Evolutionary conservation across 1,140 invertebrate genomes (phyloP), one percentile per base, ranked within the genome.

Genomic region (Diachasmimorpha longicaudata): DNA sequence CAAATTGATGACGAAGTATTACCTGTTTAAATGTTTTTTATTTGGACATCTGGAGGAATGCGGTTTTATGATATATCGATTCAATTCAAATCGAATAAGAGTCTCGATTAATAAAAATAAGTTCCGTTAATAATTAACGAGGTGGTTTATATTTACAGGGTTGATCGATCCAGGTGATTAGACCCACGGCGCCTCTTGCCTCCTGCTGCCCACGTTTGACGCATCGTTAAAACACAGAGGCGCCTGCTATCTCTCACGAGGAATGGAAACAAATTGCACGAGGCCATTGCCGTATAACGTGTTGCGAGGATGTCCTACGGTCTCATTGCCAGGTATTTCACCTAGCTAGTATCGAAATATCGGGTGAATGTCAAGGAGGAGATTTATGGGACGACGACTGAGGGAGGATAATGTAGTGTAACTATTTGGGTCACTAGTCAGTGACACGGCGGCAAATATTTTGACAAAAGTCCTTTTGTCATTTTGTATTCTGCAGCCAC

Each of bases 111-210:
- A 13, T 63, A 25, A 25, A 55, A 63, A 63, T 63, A 63, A 25
- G 19, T 63, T 63, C 58, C 58, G 58, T 63, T 63, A 25, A 63
- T 63, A 63, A 63, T 63, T 63, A 63, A 25, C 13, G 58, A 63
- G 58, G 23, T 55, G 19, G 48, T 55, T 23, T 63, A 14, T 63
- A 19, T 63, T 23, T 8, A 6, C 23, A 63, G 58, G 23, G 23
- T 25, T 25, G 23, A 25, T 63, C 58, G 58, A 63, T 63, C 58
- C 23, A 25, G 23, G 14, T 5, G 58, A 63, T 63, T 23, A 63
- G 58, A 63, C 19, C 10, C 13, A 31, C 19, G 23, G 58, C 23
- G 58, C 58, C 23, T 23, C 4, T 3, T 63, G 58, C 19, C 19
- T 63, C 21, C 19, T 19, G 16, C 19, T 19, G 58, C 23, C 58